Percentiles rank a stretch among this genome's conserved stretches.
Evolutionary conservation across 2,113 vertebrate species (phyloP).

Genomic region (Coracopsis vasa): DNA sequence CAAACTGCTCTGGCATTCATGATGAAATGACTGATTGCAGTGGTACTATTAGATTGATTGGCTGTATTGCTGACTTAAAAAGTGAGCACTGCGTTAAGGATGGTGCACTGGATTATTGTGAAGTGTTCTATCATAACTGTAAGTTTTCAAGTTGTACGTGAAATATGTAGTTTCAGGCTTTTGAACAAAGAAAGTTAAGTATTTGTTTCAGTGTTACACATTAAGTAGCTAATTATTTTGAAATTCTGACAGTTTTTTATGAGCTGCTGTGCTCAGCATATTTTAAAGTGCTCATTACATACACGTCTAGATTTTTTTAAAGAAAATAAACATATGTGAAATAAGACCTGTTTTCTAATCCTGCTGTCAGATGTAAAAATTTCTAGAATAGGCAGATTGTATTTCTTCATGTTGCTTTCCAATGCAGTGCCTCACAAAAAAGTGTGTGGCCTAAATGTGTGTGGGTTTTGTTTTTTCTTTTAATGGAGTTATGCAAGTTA

Average conservation of each 20-base stretch:
- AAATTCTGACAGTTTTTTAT: neutral
- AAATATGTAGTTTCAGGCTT: neutral
- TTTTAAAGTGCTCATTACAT: neutral
- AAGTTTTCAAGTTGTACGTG: neutral
- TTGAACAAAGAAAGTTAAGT: neutral
- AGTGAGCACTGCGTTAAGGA: neutral
- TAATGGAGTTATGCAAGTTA: slow-evolving; percentile 40
- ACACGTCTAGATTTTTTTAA: neutral
- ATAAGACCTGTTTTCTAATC: neutral
- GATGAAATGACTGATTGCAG: neutral
- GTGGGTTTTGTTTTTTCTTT: neutral
- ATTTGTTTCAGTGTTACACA: neutral
- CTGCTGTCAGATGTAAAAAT: neutral
- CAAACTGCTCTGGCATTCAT: neutral
- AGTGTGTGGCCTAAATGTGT: neutral
- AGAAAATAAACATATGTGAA: neutral
- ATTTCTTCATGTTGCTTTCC: neutral
- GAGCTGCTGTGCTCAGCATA: neutral
- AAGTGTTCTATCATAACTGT: neutral
- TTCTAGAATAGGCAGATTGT: neutral
- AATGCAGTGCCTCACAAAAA: neutral
- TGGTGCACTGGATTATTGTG: neutral
- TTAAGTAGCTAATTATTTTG: neutral
- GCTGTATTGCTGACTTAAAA: neutral
- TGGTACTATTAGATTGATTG: neutral